A percentile compares a stretch with the other conserved stretches of the same genome.
Conservation (phyloP, 2,113 vertebrate genomes). For the Tiliqua scincoides region DNA sequence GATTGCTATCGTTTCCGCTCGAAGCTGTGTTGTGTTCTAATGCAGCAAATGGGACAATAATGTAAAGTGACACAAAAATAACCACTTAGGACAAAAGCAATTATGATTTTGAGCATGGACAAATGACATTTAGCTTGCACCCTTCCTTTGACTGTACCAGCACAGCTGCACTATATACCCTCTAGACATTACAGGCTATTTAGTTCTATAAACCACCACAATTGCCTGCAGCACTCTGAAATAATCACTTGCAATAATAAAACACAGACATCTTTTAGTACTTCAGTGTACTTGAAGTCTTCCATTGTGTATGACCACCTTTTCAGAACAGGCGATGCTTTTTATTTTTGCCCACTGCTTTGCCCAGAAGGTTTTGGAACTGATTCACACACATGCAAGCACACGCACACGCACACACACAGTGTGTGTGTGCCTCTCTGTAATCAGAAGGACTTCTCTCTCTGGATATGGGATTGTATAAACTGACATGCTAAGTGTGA, state of each 20-base stretch:
- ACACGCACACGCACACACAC: too few relatives aligned
- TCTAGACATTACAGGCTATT: not conserved
- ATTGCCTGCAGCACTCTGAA: not conserved
- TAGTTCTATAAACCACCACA: conserved; percentile 6
- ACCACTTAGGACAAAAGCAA: conserved; percentile 5
- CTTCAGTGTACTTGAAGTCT: not conserved
- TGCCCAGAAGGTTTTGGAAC: not conserved
- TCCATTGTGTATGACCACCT: not conserved
- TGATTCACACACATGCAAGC: not conserved
- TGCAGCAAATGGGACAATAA: conserved; percentile 4
- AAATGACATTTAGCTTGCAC: conserved; percentile 24
- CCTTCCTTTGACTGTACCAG: not conserved
- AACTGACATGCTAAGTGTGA: not conserved
- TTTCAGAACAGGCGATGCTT: not conserved
- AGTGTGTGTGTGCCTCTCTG: too few relatives aligned
- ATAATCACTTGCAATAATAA: not conserved
- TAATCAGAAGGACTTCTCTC: not conserved
- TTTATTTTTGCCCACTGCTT: not conserved
- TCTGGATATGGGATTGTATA: not conserved
- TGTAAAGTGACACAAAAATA: conserved; percentile 34
- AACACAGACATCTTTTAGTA: not conserved
- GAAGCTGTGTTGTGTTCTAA: conserved; percentile 9
- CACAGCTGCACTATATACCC: not conserved
- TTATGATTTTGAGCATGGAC: conserved; percentile 17
- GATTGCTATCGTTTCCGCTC: conserved; percentile 5